Base-by-base conservation (phyloP, 64 coral and sea anemone species). In the Stichodactyla mertensii region DNA sequence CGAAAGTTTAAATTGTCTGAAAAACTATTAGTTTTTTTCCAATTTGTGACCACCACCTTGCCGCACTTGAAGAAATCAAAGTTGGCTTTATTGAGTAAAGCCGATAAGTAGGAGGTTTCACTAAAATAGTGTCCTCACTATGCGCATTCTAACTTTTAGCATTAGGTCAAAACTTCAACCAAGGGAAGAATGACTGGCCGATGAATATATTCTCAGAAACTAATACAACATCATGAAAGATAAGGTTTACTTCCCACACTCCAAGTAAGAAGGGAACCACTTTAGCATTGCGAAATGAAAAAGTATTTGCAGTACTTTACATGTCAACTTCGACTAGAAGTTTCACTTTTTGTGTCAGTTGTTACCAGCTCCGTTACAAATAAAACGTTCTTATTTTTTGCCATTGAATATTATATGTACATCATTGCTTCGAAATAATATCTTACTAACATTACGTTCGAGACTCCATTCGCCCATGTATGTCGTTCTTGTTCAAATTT, bases 181-280 rank as follows among this genome's bases (percentile, higher is more conserved):
- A 36, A 74, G 12, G 7, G 24, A 74, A 74, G 69, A 74, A 31
- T 74, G 69, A 74, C 36, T 74, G 69, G 69, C 24, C 22, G 24
- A 74, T 13, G 69, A 74, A 74, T 9, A 27, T 26, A 23, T 74
- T 74, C 27, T 28, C n/a, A 74, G 69, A 74, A 74, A 74, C 69
- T 74, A 74, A 74, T 74, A 74, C 69, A 26, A 36, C 69, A 45
- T 45, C 24, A 74, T 74, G 69, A 74, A 74, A 74, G 69, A 74
- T 74, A 74, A 74, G 69, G 69, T 74, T 74, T 74, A 14, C 69
- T 26, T 74, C 69, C 69, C 69, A 74, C 69, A 74, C 69, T 27
- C 69, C 69, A 23, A 69, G 24, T 74, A 9, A 74, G 69, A 74
- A 74, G 24, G 22, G 27, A 74, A 74, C 69, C 69, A 74, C 69